These are phyloP conservation scores for Athene noctua DNA, from an alignment of 2,113 vertebrate genomes.

Conservation along the genomic window DNA sequence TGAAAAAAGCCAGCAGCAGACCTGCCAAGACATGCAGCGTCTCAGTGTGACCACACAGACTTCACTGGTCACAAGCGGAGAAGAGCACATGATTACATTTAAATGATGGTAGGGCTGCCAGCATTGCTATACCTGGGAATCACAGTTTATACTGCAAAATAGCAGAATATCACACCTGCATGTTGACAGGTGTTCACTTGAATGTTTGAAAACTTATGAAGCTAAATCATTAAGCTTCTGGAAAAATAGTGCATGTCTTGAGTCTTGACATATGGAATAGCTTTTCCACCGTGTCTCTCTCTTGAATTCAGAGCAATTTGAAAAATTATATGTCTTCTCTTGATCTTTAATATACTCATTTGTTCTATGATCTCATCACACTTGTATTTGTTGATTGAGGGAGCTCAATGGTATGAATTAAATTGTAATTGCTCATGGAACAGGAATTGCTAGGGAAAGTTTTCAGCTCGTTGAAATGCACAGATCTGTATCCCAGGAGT, in stretches of 20 bases:
- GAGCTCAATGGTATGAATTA: constrained; percentile 61
- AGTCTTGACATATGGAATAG: constrained; percentile 58
- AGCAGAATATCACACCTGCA: constrained; percentile 60
- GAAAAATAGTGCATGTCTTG: constrained; percentile 42
- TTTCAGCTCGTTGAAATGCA: constrained; percentile 34
- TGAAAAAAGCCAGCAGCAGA: constrained; percentile 52
- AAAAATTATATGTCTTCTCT: constrained; percentile 63
- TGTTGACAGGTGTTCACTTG: constrained; percentile 35
- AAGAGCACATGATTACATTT: neutral
- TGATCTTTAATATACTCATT: constrained; percentile 71
- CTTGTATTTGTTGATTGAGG: constrained; percentile 56
- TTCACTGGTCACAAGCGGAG: constrained; percentile 49
- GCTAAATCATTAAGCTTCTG: constrained; percentile 44
- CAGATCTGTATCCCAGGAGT: constrained; percentile 34
- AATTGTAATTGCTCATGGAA: constrained; percentile 9
- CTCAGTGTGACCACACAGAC: constrained; percentile 33
- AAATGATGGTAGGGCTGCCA: constrained; percentile 6
- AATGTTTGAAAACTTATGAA: constrained; percentile 64
- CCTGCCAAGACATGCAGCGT: constrained; percentile 21
- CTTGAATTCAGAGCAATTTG: constrained; percentile 64
- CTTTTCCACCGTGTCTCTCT: constrained; percentile 38
- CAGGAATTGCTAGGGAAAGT: constrained; percentile 17
- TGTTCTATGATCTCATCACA: constrained; percentile 61
- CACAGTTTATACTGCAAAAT: neutral
- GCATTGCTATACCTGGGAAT: constrained; percentile 8